phyloP scores from a whole-genome alignment of 2,888 invertebrate species.

The Tridacna crocea region DNA sequence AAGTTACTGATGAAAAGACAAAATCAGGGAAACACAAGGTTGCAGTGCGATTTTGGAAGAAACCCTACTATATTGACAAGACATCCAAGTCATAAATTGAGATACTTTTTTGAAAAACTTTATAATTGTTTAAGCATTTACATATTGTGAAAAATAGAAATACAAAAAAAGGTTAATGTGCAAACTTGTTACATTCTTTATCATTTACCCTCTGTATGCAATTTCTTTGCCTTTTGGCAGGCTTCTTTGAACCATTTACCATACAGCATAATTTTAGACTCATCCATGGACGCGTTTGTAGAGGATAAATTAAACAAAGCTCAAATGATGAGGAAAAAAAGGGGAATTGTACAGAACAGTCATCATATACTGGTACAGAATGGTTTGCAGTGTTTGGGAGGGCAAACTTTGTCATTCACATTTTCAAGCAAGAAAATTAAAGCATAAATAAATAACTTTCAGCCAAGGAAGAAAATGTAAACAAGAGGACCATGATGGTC shows the following conservation, averaged over 20 bases:
- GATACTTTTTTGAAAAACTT: neutral
- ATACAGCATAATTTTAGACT: neutral
- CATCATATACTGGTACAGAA: too few relatives aligned
- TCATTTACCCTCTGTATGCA: neutral
- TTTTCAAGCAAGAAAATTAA: too few relatives aligned
- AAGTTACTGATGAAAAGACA: neutral
- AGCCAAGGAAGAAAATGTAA: too few relatives aligned
- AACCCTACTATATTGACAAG: neutral
- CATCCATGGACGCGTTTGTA: neutral
- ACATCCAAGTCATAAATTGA: neutral
- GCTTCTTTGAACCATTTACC: neutral
- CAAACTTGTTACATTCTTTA: neutral
- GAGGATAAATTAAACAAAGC: too few relatives aligned
- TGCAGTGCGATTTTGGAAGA: slow-evolving; percentile 9
- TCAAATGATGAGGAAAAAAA: neutral
- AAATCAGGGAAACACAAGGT: slow-evolving; percentile 13
- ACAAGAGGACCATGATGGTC: too few relatives aligned
- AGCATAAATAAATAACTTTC: too few relatives aligned
- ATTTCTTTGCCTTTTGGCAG: neutral
- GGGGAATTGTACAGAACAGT: neutral
- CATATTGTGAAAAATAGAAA: neutral
- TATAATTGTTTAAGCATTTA: neutral
- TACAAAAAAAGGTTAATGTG: neutral
- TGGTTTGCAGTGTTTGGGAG: too few relatives aligned
- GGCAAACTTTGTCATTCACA: too few relatives aligned